Evolutionary conservation across 2,797 vertebrate genomes (phyloP).

Genomic region (Artibeus lituratus): DNA sequence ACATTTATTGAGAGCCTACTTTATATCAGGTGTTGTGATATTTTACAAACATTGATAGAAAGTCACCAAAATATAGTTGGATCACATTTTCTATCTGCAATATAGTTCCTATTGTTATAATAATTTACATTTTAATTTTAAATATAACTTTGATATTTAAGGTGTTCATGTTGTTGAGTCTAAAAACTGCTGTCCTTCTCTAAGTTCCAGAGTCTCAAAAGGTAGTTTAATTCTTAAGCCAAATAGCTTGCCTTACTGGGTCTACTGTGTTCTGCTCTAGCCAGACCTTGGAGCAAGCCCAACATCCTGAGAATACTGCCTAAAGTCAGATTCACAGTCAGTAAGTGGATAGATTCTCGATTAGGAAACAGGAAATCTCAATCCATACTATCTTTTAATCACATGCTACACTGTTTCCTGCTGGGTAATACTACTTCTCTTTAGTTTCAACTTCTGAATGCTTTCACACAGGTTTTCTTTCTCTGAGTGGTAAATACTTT

Average conservation of each 20-base stretch:
- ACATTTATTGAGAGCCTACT: background rate
- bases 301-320: background rate
- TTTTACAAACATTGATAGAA: conserved; percentile 15
- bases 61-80: background rate
- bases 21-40: background rate
- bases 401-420: background rate
- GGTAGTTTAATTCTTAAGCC: background rate
- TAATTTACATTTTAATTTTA: background rate
- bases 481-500: background rate
- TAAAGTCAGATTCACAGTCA: background rate
- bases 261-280: background rate
- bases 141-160: conserved; percentile 11
- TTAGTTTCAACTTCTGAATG: background rate
- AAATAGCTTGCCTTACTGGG: background rate
- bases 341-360: background rate
- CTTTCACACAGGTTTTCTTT: background rate
- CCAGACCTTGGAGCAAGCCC: background rate
- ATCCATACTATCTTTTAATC: background rate
- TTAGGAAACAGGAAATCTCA: background rate
- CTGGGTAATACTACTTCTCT: background rate
- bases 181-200: background rate
- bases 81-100: background rate
- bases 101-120: background rate
- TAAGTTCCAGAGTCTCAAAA: background rate
- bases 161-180: background rate